phyloP scores from a whole-genome alignment of 2,113 vertebrate genomes.

The Shinisaurus crocodilurus region DNA sequence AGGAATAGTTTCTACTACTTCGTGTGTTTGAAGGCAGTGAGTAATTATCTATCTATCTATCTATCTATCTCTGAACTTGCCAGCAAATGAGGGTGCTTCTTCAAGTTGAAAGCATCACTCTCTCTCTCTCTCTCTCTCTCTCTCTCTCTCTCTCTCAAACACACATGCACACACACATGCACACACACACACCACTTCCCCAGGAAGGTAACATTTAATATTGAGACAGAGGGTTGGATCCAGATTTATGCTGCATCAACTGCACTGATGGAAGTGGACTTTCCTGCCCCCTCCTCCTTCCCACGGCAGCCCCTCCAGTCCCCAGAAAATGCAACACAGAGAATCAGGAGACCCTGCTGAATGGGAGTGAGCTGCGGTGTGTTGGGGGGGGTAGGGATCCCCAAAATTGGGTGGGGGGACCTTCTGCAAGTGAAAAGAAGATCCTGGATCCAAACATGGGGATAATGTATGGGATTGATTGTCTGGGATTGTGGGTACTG shows the following conservation, averaged over 20 bases:
- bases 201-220: too few species aligned
- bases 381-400: too few species aligned
- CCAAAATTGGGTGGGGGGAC: too few species aligned
- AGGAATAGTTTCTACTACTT: not conserved
- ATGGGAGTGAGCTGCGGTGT: too few species aligned
- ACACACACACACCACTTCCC: not conserved
- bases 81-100: not conserved
- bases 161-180: not conserved
- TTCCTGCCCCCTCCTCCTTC: too few species aligned
- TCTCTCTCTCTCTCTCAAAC: not conserved
- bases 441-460: not conserved
- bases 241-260: too few species aligned
- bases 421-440: too few species aligned
- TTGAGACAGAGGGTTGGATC: too few species aligned
- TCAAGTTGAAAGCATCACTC: not conserved
- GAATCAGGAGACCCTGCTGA: too few species aligned
- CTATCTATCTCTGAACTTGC: not conserved
- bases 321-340: too few species aligned
- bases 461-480: not conserved
- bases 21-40: not conserved
- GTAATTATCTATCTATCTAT: not conserved
- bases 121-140: not conserved
- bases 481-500: not conserved
- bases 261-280: too few species aligned
- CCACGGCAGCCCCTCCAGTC: too few species aligned